These are phyloP conservation scores for Labrus mixtus DNA, from an alignment of 2,113 vertebrate genomes.

Conservation along the genomic window DNA sequence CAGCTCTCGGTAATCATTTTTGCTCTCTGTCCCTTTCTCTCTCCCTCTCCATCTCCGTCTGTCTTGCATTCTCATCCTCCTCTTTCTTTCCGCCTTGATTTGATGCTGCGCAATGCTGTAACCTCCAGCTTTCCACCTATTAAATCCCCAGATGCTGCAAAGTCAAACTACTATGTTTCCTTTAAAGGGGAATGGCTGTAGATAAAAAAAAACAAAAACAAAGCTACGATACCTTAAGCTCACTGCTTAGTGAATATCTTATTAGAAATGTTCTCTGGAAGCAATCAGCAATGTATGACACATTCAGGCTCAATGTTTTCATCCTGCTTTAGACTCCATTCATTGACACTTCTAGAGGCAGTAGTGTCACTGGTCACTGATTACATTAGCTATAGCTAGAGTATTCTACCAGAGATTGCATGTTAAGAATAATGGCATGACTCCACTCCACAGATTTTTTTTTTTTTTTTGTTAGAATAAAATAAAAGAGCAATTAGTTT, in stretches of 20 bases:
- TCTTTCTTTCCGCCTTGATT: conserved; percentile 24
- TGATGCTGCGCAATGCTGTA: conserved; percentile 6
- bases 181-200: not conserved
- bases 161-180: not conserved
- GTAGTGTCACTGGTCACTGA: not conserved
- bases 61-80: conserved; percentile 11
- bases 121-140: not conserved
- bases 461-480: too few relatives aligned
- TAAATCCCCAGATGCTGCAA: conserved; percentile 6
- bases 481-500: too few relatives aligned
- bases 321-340: not conserved
- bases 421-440: too few relatives aligned
- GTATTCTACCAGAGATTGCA: too few relatives aligned
- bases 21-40: conserved; percentile 11
- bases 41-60: conserved; percentile 4
- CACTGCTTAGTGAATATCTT: not conserved
- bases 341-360: not conserved
- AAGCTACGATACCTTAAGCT: not conserved
- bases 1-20: conserved; percentile 64
- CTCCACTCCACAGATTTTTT: too few relatives aligned
- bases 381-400: not conserved
- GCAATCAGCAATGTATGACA: not conserved
- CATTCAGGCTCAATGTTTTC: too few relatives aligned
- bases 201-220: not conserved
- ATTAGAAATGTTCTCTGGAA: not conserved